These are phyloP conservation scores for Diorhabda elongata DNA, from an alignment of 1,140 invertebrate species.

Conservation along the genomic window DNA sequence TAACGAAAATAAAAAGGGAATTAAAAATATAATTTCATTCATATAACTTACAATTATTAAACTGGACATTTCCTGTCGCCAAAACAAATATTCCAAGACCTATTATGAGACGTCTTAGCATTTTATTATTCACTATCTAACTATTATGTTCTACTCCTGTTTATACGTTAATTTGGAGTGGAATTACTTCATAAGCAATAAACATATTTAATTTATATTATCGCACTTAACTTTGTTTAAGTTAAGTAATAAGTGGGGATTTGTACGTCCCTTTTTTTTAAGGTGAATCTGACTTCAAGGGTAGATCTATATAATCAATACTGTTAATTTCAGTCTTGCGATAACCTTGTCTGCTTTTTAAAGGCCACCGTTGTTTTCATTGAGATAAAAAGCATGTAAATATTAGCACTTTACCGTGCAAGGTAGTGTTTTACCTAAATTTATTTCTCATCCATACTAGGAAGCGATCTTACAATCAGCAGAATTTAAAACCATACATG, in stretches of 20 bases:
- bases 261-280: background rate
- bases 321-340: constrained; percentile 30
- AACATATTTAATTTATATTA: constrained; percentile 23
- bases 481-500: too few relatives aligned
- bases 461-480: background rate
- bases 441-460: background rate
- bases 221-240: background rate
- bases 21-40: too few relatives aligned
- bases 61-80: too few relatives aligned
- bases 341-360: constrained; percentile 31
- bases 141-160: background rate
- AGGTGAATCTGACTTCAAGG: constrained; percentile 26
- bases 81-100: too few relatives aligned
- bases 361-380: constrained; percentile 36
- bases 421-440: background rate
- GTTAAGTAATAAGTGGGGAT: constrained; percentile 22
- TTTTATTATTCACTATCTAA: too few relatives aligned
- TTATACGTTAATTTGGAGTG: constrained; percentile 9
- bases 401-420: background rate
- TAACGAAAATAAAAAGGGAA: too few relatives aligned
- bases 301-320: constrained; percentile 19
- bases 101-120: too few relatives aligned
- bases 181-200: constrained; percentile 5
- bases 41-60: too few relatives aligned
- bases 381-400: constrained; percentile 18